phyloP scores from a whole-genome alignment of 2,113 vertebrate genomes.

The Chloebia gouldiae region DNA sequence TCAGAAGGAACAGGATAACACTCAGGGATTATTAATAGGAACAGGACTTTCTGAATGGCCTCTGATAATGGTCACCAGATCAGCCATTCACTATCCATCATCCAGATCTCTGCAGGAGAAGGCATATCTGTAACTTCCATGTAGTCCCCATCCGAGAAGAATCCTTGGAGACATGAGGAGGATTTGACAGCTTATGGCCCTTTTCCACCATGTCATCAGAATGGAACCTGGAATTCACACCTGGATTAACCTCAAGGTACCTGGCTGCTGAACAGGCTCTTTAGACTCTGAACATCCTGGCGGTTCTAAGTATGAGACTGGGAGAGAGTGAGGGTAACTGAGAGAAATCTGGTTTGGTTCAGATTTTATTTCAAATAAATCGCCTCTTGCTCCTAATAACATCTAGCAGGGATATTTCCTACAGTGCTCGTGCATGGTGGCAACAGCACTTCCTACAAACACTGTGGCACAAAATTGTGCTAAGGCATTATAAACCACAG shows the following conservation, averaged over 20 bases:
- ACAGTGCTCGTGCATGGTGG: background rate
- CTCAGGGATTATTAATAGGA: background rate
- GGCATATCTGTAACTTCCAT: background rate
- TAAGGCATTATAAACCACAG: background rate
- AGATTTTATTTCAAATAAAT: background rate
- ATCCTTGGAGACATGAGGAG: background rate
- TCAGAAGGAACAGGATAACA: background rate
- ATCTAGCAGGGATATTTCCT: background rate
- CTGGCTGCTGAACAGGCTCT: background rate
- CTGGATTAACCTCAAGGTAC: background rate
- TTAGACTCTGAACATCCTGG: fast-evolving
- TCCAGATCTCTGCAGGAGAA: background rate
- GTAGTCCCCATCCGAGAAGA: background rate
- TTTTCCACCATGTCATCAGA: background rate
- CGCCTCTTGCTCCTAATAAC: background rate
- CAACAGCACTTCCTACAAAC: background rate
- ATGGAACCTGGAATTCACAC: background rate
- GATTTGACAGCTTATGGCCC: background rate
- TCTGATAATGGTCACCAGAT: background rate
- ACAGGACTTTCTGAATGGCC: background rate
- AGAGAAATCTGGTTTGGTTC: background rate
- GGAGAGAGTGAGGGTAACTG: background rate
- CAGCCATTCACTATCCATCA: background rate
- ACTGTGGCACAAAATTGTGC: background rate
- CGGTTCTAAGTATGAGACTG: background rate